phyloP scores from a whole-genome alignment of 2,797 vertebrate species.

The Argya squamiceps region DNA sequence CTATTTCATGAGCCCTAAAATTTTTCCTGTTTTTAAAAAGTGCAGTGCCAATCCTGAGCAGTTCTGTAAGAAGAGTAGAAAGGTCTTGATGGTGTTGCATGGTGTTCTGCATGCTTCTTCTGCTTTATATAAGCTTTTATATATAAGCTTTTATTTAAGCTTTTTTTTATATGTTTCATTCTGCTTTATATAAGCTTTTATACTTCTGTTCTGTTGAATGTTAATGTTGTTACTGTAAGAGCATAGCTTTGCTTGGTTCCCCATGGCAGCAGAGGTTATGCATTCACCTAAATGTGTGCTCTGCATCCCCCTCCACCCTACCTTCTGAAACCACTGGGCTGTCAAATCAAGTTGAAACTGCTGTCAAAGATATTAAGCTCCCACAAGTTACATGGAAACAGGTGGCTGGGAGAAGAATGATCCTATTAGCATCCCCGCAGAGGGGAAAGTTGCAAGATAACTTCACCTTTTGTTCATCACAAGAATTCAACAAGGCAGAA shows the following conservation, averaged over 20 bases:
- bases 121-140: not conserved
- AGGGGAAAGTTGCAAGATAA: not conserved
- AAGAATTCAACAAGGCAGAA: constrained; percentile 8
- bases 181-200: not conserved
- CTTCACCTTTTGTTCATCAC: not conserved
- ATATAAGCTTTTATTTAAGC: not conserved
- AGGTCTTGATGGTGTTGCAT: not conserved
- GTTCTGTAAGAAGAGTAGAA: not conserved
- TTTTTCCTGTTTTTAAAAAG: not conserved
- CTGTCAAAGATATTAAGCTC: not conserved
- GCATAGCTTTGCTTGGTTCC: not conserved
- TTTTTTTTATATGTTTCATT: too few relatives aligned
- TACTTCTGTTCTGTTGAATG: not conserved
- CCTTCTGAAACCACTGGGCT: not conserved
- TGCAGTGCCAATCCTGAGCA: not conserved
- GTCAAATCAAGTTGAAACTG: not conserved
- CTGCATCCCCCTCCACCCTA: accelerated
- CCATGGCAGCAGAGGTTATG: not conserved
- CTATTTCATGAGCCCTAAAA: not conserved
- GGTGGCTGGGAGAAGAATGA: not conserved
- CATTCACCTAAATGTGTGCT: not conserved
- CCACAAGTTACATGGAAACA: not conserved
- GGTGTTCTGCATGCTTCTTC: not conserved
- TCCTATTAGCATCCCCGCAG: not conserved
- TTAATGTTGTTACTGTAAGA: not conserved